These are phyloP conservation scores for Leucophenga montana DNA, from an alignment of 2,888 invertebrate genomes.

Conservation along the genomic window DNA sequence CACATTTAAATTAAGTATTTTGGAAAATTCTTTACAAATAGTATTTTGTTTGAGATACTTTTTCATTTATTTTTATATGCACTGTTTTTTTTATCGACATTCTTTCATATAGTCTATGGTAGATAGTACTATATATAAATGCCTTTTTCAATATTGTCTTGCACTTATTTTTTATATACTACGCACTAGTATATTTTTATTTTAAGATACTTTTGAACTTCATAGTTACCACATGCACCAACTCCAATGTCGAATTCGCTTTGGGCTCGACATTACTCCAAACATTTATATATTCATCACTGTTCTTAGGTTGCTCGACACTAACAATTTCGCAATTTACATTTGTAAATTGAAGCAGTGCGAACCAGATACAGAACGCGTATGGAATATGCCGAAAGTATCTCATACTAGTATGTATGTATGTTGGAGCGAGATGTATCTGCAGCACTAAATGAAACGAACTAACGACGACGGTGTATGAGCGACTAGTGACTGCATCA, in stretches of 20 bases:
- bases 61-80: background rate
- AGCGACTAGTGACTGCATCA: conserved; percentile 48
- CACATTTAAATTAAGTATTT: too few relatives aligned
- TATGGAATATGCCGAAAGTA: background rate
- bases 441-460: background rate
- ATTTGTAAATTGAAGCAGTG: background rate
- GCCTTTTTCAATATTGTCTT: background rate
- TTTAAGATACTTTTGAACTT: background rate
- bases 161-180: background rate
- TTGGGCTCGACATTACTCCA: conserved; percentile 2
- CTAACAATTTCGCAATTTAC: conserved; percentile 13
- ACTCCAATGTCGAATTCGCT: conserved; percentile 51
- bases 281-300: conserved; percentile 4
- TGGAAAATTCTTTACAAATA: too few relatives aligned
- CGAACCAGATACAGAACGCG: conserved; percentile 2
- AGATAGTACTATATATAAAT: too few relatives aligned
- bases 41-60: background rate
- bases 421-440: background rate
- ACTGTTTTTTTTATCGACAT: too few relatives aligned
- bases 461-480: conserved; percentile 41
- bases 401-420: background rate
- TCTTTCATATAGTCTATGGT: too few relatives aligned
- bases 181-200: background rate
- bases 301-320: background rate
- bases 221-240: conserved; percentile 60